Evolutionary conservation across 2,113 vertebrate species (phyloP), one percentile per base, ranked within the genome.

Genomic region (Tonatia bakeri): DNA sequence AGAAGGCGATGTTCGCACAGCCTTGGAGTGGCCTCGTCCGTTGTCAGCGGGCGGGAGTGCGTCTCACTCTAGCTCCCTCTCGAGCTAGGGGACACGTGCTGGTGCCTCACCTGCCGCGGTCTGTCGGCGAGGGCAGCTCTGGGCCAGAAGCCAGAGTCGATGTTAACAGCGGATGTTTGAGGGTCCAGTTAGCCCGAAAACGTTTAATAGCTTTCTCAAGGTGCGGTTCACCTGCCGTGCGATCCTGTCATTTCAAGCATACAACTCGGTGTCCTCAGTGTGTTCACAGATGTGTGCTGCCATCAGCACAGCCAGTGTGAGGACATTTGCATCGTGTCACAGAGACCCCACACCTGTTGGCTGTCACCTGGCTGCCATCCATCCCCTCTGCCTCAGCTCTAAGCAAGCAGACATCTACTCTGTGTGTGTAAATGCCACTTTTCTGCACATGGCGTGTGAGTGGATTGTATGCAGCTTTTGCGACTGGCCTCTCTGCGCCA

Each of bases 391-490:
- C 26, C 20, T 72, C 24, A 43, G 47, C 38, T 13, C 22, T 19
- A 14, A 50, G 72, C 47, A 24, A 7, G 22, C 38, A 1, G 2
- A 12, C 19, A 33, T 19, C 33, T 16, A 2, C 38, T 36, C 20
- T 59, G 26, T 7, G 1, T 76, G 40, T 28, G 0, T 5, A 7
- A 45, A 11, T 65, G 0, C 3, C 26, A 9, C 19, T n/a, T 26
- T 36, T 36, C 31, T 93, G 91, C 50, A 45, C 36, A 0, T 31
- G 54, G 40, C 16, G 2, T 16, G 0, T 2, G 33, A 45, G 14
- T 22, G 33, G 5, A 4, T 14, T 2, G 2, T 5, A 9, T 3
- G 1, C 61, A 50, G n/a, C 45, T 43, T 75, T 17, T 69, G 40
- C 20, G 64, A 38, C 45, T 36, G n/a, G 10, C 38, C 56, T 45